Base-by-base conservation (phyloP, 2,113 vertebrate species). In the Lagopus muta region DNA sequence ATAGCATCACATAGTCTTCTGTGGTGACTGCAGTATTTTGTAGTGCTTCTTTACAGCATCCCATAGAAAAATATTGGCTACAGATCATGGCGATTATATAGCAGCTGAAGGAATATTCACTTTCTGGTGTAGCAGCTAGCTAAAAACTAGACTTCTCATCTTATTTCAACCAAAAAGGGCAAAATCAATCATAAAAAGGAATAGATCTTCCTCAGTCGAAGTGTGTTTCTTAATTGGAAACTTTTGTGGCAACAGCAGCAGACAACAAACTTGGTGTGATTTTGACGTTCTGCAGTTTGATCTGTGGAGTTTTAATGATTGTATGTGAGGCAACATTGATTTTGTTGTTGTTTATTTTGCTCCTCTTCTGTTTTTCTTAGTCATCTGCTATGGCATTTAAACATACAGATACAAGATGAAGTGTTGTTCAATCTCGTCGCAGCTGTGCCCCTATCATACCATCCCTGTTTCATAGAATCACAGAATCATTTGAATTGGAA, bases 201-300 rank as follows among this genome's bases (percentile, higher is more conserved):
- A 84, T 69, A 81, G 58, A 30, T 64, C 67, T 60, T 86, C 38
- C 61, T 13, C 54, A 90, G 78, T 16, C 4, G 0, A 89, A 55
- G 4, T 34, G 8, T 45, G 14, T 55, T 75, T 90, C 78, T 58
- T 79, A 92, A 87, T 9, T 75, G 57, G 52, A 82, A 75, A 57
- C 28, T 58, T 76, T 24, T 64, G 34, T 66, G 32, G 34, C 1
- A 2, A 21, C 77, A 88, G 32, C 28, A 92, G 73, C 73, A 71
- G 83, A 81, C 60, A 78, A 64, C 42, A 42, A 0, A 0, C 32
- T 57, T 47, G 65, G 65, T 75, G 28, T 0, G 1, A 86, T 82
- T 93, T 76, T 86, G 83, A 66, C 76, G 62, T 0, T 0, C 64
- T 87, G 67, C 54, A 58, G 1, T 91, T 95, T 65, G 34, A 32